Evolutionary conservation across 1,140 invertebrate genomes (phyloP).

Genomic region (Sminthurides bifidus): DNA sequence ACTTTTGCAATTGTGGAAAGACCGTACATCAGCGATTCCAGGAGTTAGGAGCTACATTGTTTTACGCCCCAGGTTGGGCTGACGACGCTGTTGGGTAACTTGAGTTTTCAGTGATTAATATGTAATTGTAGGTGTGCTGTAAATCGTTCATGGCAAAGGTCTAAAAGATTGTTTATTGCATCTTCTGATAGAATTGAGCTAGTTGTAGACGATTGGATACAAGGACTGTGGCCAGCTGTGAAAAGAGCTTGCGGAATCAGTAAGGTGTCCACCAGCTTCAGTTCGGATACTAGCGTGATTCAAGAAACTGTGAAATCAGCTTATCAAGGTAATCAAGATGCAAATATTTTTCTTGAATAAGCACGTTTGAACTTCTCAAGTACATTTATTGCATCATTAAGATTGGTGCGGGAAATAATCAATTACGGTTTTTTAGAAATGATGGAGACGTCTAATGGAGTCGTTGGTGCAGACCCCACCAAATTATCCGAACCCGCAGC

Average conservation of each 20-base stretch:
- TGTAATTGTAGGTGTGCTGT: neutral
- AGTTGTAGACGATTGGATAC: constrained; percentile 44
- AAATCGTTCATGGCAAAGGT: neutral
- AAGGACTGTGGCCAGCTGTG: constrained; percentile 39
- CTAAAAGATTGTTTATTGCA: neutral
- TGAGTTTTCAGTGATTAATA: neutral
- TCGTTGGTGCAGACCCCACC: no score
- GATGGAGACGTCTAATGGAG: no score
- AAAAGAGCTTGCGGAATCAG: constrained; percentile 23
- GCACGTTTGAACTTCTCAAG: no score
- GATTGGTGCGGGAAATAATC: neutral
- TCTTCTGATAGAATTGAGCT: constrained; percentile 38
- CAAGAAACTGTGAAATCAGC: no score
- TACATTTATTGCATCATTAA: neutral
- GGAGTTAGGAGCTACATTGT: constrained; percentile 40
- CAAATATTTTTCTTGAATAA: no score
- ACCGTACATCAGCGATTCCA: constrained; percentile 38
- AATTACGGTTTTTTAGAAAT: neutral
- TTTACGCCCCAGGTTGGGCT: constrained; percentile 42
- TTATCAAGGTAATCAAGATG: no score
- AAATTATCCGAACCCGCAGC: no score
- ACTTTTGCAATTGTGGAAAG: constrained; percentile 45
- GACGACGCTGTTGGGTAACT: constrained; percentile 45
- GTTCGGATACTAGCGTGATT: no score
- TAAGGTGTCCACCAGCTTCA: no score